phyloP scores from a whole-genome alignment of 2,113 vertebrate species.

The Sakesphorus luctuosus region DNA sequence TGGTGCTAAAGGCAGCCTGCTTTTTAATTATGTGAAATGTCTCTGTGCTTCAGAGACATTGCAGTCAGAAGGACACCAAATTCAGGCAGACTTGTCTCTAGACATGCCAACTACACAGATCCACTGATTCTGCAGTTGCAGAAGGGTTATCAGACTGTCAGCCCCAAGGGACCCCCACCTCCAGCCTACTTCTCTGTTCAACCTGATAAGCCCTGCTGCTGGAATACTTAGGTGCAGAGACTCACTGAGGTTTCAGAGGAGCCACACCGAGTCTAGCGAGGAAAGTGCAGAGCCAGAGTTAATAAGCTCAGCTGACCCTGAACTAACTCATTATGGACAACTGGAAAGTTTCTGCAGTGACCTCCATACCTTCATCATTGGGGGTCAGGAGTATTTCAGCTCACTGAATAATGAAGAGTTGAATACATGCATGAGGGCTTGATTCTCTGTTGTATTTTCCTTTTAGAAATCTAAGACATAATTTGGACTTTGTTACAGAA shows the following conservation, averaged over 20 bases:
- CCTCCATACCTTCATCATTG: not conserved
- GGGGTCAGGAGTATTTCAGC: not conserved
- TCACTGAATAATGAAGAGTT: not conserved
- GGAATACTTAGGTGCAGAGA: not conserved
- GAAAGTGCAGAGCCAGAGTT: constrained; percentile 1
- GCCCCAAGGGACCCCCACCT: not conserved
- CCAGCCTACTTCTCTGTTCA: not conserved
- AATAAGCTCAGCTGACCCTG: constrained; percentile 42
- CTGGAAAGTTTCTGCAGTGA: not conserved
- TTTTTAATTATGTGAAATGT: fast-evolving
- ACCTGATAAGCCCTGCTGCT: not conserved
- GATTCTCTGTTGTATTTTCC: not conserved
- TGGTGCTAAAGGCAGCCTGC: not conserved
- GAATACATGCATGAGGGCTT: not conserved
- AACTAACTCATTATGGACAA: constrained; percentile 30
- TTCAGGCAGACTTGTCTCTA: not conserved
- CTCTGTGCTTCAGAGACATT: not conserved
- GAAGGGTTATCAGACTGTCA: not conserved
- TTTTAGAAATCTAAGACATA: not conserved
- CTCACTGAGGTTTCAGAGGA: not conserved
- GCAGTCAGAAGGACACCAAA: not conserved
- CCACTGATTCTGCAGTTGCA: not conserved
- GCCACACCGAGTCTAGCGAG: not conserved
- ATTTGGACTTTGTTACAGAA: not conserved
- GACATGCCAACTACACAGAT: not conserved